Evolutionary conservation across 1,140 invertebrate species (phyloP), one percentile per base, ranked within the genome.

Genomic region (Lutraria rhynchaena): DNA sequence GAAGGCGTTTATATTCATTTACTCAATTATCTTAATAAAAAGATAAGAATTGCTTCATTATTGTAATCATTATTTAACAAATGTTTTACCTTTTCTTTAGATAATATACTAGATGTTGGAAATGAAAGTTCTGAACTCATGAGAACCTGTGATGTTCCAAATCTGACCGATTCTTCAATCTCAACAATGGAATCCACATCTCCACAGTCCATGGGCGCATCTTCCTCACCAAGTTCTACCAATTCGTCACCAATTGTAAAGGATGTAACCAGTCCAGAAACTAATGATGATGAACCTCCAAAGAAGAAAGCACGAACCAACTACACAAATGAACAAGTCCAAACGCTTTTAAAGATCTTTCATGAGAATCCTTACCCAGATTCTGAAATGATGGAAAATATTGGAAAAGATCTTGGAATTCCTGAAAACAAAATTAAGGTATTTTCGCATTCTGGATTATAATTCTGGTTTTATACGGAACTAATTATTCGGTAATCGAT

Each of bases 281-380:
- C 53, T 0, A 61, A 22, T 17, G 29, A 58, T 4, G 70, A 76
- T n/a, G 53, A 76, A 11, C 46, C n/a, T 17, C 29, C 70, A 19
- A 84, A 85, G 70, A 88, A 86, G 65, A 87, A 87, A 69, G 71
- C 82, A 19, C 61, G 87, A 27, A 88, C 87, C 0, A 87, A 85
- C 51, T 88, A 88, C 74, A 81, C 86, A 35, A 82, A 86, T 3
- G 73, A 73, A 11, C 87, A 88, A 57, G 83, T 88, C 0, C 86
- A 87, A 19, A 49, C 74, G 4, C 46, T 88, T 61, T 80, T 87
- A 61, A 87, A 85, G 46, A 80, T 87, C 0, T 88, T 87, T 74
- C 82, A 84, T 33, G 87, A 88, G 63, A 87, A 86, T 33, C 86
- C 87, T 9, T 88, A 88, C 60, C 87, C 87, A 0, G 87, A 88